A percentile compares a stretch with the other conserved stretches of the same genome.
Conservation (phyloP, 2,888 invertebrate genomes). For the Xanthia togata region DNA sequence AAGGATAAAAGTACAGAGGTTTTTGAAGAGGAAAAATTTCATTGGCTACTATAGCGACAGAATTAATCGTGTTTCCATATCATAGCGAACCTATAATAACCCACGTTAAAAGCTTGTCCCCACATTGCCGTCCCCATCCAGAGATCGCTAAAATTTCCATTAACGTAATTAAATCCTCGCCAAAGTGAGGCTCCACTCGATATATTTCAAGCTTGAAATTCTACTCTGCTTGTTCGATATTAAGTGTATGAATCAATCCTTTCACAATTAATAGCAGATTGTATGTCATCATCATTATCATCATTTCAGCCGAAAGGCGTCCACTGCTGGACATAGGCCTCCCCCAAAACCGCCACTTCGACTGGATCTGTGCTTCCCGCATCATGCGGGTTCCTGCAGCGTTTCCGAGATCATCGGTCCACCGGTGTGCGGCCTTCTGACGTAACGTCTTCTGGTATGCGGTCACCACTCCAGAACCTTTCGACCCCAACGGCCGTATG, state of each 20-base stretch:
- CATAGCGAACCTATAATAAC: conserved; percentile 12
- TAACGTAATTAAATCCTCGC: conserved; percentile 58
- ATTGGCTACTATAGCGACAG: not conserved
- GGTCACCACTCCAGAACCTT: no score
- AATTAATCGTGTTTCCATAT: conserved; percentile 36
- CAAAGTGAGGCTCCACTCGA: conserved; percentile 42
- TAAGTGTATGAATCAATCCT: not conserved
- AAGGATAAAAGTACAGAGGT: not conserved
- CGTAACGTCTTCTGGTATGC: no score
- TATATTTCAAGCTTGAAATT: conserved; percentile 19
- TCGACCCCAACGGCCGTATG: no score
- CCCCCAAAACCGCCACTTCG: no score
- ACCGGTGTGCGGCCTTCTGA: no score
- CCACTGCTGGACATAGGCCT: not conserved
- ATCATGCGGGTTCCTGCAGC: no score
- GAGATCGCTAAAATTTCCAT: conserved; percentile 53
- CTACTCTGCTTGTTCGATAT: not conserved
- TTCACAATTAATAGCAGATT: conserved; percentile 8
- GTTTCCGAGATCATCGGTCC: no score
- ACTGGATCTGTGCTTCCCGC: no score
- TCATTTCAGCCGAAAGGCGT: not conserved
- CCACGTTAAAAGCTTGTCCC: conserved; percentile 44
- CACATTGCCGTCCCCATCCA: conserved; percentile 32
- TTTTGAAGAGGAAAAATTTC: not conserved
- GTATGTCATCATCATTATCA: no score